Conservation (phyloP, 2,888 invertebrate species). For the Watsonalla cultraria region DNA sequence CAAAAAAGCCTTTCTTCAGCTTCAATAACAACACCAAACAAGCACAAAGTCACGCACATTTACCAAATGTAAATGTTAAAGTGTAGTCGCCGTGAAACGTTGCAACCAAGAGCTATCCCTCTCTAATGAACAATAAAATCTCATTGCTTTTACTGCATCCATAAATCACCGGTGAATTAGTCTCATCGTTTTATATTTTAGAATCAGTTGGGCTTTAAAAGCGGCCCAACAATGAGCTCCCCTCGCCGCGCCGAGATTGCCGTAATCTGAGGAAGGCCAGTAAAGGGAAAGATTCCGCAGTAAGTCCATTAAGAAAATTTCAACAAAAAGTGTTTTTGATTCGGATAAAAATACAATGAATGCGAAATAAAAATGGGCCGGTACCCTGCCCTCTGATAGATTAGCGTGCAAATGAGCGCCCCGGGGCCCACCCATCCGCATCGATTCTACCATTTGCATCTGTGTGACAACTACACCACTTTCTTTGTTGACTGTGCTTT, state of each 20-base stretch:
- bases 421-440: not conserved
- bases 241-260: not conserved
- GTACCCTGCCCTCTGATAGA: constrained; percentile 19
- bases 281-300: not conserved
- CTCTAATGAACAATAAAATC: not conserved
- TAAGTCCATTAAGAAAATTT: constrained; percentile 3
- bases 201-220: not conserved
- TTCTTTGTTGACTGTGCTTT: no score
- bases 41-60: no score
- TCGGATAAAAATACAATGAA: constrained; percentile 19
- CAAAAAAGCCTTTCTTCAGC: no score
- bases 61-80: no score
- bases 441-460: constrained; percentile 1
- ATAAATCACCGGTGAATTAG: not conserved
- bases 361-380: constrained; percentile 18
- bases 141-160: not conserved
- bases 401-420: constrained; percentile 23
- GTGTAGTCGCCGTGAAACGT: not conserved
- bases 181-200: not conserved
- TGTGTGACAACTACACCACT: not conserved
- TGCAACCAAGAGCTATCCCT: not conserved
- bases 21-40: no score
- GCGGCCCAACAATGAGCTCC: not conserved
- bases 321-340: constrained; percentile 1
- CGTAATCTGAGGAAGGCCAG: not conserved